Evolutionary conservation across 2,888 invertebrate species (phyloP), one percentile per base, ranked within the genome.

Genomic region (Epistrophella euchroma): DNA sequence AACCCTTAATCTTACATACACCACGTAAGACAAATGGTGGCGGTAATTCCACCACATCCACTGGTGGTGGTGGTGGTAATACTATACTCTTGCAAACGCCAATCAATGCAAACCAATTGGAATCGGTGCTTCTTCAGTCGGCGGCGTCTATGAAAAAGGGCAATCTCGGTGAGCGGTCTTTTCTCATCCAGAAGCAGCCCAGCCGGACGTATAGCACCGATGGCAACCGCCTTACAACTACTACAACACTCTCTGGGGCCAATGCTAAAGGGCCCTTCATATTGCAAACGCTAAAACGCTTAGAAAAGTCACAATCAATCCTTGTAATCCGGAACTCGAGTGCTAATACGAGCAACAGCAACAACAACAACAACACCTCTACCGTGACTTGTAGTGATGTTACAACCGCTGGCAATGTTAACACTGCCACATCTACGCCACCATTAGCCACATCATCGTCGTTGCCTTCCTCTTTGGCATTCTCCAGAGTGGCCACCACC

Each of bases 221-320:
- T 88, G 90, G 91, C 88, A 90, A 90, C 76, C 89, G 90, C 56
- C 88, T 88, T 76, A 83, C 88, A 78, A 87, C 87, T 25, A 84
- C 88, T n/a, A 75, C 80, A 22, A 87, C 88, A 32, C 80, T 88
- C 15, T 88, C 79, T 22, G 88, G 88, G 68, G 85, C 88, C 45
- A 90, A 90, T 64, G 89, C 88, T 80, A 91, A 91, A 74, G 90
- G 90, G 4, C 92, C 92, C 1, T 92, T 92, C 89, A 91, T 92
- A 74, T 88, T 92, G 88, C 92, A 92, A 88, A 92, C 92, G 58
- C 90, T 92, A 37, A 92, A 92, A 88, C 92, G 92, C 35, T 89
- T 92, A 77, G 92, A 92, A 89, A 92, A 92, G 89, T 92, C 92
- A 0, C 92, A 92, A 88, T 92, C 92, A 71, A 92, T 92, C 64